Evolutionary conservation across 2,113 vertebrate genomes (phyloP).

Genomic region (Hydropotes inermis): DNA sequence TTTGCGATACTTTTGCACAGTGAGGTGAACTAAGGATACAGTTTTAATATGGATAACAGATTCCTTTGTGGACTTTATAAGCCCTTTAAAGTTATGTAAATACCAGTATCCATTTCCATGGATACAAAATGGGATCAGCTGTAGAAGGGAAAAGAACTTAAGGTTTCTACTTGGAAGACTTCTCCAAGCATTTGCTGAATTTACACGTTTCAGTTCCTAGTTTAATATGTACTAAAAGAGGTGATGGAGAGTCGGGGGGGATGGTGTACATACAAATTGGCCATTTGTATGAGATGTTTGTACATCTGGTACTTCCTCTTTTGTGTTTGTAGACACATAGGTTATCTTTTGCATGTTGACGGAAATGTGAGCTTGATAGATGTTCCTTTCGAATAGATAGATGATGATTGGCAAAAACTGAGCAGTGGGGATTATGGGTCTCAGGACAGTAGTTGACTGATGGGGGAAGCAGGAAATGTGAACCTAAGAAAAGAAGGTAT

Average conservation of each 20-base stretch:
- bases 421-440: neutral
- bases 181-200: neutral
- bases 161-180: conserved; percentile 13
- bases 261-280: neutral
- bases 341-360: neutral
- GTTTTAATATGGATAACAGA: conserved; percentile 49
- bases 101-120: conserved; percentile 49
- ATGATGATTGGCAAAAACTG: neutral
- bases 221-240: neutral
- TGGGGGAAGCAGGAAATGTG: neutral
- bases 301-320: neutral
- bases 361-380: neutral
- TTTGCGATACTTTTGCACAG: neutral
- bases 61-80: conserved; percentile 53
- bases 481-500: neutral
- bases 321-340: neutral
- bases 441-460: neutral
- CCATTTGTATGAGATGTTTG: neutral
- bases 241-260: neutral
- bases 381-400: neutral
- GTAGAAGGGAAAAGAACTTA: conserved; percentile 10
- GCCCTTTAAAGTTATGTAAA: conserved; percentile 52
- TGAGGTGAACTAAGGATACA: conserved; percentile 64
- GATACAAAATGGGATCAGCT: conserved; percentile 41
- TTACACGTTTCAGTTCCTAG: neutral